These are phyloP conservation scores for Microhierax caerulescens DNA, from an alignment of 2,797 vertebrate species.

Conservation along the genomic window DNA sequence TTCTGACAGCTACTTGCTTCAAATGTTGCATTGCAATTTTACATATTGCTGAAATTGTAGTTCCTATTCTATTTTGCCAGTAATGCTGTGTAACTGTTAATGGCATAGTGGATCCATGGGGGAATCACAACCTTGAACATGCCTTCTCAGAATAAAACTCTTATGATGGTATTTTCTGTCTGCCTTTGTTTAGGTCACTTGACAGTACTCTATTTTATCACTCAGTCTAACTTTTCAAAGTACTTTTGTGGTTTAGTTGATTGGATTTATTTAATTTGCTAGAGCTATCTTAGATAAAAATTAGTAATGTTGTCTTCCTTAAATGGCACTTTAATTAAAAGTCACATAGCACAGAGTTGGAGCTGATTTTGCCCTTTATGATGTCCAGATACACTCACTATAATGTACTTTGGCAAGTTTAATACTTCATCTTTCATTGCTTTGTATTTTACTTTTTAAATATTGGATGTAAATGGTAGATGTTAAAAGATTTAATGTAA, in stretches of 20 bases:
- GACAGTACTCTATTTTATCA: neutral
- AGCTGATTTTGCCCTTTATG: neutral
- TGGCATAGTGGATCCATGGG: neutral
- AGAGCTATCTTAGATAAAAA: neutral
- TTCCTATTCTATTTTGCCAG: neutral
- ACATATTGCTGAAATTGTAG: neutral
- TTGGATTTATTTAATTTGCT: neutral
- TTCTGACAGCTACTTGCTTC: neutral
- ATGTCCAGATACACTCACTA: neutral
- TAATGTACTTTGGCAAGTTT: neutral
- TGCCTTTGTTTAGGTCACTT: neutral
- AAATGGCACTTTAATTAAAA: neutral
- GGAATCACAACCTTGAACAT: neutral
- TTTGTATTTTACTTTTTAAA: neutral
- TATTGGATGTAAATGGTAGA: neutral
- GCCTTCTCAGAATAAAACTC: neutral
- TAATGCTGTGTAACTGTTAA: neutral
- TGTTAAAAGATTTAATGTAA: neutral
- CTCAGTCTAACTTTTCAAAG: neutral
- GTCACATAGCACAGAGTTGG: neutral
- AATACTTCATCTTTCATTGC: neutral
- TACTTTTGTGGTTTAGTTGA: neutral
- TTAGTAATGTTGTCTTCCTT: neutral
- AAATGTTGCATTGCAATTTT: neutral
- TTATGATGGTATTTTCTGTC: neutral